Evolutionary conservation across 2,888 invertebrate species (phyloP).

Genomic region (Orthonevra nobilis): DNA sequence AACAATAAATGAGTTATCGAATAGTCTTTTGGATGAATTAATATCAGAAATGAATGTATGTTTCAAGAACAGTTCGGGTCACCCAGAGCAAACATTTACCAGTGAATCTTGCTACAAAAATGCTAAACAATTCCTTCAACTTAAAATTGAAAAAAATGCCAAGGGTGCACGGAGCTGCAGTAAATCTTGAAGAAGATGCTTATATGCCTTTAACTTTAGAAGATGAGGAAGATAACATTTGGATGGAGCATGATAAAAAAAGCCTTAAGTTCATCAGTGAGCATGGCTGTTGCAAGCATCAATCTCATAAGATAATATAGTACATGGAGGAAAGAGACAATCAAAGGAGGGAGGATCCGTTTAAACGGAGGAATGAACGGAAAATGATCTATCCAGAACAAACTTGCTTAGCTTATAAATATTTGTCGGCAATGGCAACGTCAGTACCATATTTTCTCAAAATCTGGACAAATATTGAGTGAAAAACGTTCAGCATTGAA

Average conservation of each 20-base stretch:
- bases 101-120: neutral
- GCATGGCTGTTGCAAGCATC: too few relatives aligned
- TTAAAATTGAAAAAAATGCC: slow-evolving; percentile 4
- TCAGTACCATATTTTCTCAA: slow-evolving; percentile 21
- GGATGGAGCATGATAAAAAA: too few relatives aligned
- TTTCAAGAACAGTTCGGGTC: slow-evolving; percentile 12
- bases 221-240: too few relatives aligned
- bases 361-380: slow-evolving; percentile 2
- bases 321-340: too few relatives aligned
- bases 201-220: too few relatives aligned
- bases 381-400: slow-evolving; percentile 12
- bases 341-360: too few relatives aligned
- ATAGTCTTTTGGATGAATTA: neutral
- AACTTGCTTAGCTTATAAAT: slow-evolving; percentile 2
- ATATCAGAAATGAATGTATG: slow-evolving; percentile 1
- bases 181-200: neutral
- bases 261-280: too few relatives aligned
- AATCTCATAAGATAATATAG: too few relatives aligned
- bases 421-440: slow-evolving; percentile 2
- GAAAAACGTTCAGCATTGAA: too few relatives aligned
- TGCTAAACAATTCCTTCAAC: slow-evolving; percentile 10
- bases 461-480: too few relatives aligned
- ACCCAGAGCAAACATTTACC: neutral
- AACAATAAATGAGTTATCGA: neutral
- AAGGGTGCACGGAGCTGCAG: neutral